Evolutionary conservation across 23 tunicate genomes (phyloP).

Genomic region (Styela clava): DNA sequence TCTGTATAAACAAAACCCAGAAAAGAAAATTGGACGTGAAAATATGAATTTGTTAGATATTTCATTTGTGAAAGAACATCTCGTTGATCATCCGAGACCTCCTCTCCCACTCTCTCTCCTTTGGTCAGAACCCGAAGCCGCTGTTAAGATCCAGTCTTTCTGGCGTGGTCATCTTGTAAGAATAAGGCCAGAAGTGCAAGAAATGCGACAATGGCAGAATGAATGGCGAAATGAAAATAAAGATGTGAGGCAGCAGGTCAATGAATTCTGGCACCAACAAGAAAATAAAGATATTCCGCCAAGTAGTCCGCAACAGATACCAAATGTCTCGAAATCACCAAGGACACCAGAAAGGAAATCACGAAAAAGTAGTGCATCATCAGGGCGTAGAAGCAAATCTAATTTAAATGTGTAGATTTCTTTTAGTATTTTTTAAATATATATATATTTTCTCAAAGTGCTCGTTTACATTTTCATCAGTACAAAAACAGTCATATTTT

Average conservation of each 20-base stretch:
- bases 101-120: slow-evolving; percentile 87
- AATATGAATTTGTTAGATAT: slow-evolving; percentile 26
- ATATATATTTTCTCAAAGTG: neutral
- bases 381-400: neutral
- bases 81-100: slow-evolving; percentile 48
- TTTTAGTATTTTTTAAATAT: no score
- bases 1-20: slow-evolving; percentile 54
- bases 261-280: slow-evolving; percentile 77
- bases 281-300: slow-evolving; percentile 29
- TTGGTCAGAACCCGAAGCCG: slow-evolving; percentile 82
- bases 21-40: slow-evolving; percentile 9
- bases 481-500: neutral
- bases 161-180: slow-evolving; percentile 81
- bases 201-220: slow-evolving; percentile 78
- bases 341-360: neutral
- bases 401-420: neutral
- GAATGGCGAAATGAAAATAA: slow-evolving; percentile 79
- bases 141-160: slow-evolving; percentile 73
- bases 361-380: neutral
- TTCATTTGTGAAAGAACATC: slow-evolving; percentile 43
- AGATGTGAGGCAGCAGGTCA: slow-evolving; percentile 49
- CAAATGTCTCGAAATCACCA: neutral
- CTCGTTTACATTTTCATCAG: no score
- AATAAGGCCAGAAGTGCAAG: slow-evolving; percentile 48
- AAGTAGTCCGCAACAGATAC: neutral